These are phyloP conservation scores for Slavum lentiscoides DNA, from an alignment of 2,888 invertebrate genomes.

Conservation along the genomic window DNA sequence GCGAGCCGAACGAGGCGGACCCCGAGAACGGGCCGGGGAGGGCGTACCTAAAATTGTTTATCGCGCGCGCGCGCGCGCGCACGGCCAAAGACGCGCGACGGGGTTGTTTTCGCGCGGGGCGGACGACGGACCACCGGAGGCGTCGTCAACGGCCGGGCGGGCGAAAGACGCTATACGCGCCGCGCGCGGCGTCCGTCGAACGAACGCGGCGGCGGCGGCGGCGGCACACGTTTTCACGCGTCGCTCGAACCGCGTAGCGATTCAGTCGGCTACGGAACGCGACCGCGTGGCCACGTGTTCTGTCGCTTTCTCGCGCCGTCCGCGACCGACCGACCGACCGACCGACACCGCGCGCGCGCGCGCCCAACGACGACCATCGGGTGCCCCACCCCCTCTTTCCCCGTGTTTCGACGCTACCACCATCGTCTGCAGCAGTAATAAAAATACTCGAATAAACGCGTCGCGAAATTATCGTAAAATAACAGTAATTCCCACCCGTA, in stretches of 20 bases:
- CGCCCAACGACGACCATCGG: too few relatives aligned
- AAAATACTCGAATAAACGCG: background rate
- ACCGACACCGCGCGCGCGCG: too few relatives aligned
- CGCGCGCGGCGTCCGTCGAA: constrained; percentile 9
- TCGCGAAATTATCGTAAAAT: background rate
- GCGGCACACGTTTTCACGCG: background rate
- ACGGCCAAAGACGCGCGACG: background rate
- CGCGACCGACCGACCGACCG: background rate
- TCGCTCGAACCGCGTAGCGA: background rate
- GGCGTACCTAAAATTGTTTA: background rate
- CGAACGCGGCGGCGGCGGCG: constrained; percentile 5
- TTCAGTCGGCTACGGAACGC: constrained; percentile 50
- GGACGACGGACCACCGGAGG: too few relatives aligned
- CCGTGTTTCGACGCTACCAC: too few relatives aligned
- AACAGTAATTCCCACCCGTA: too few relatives aligned
- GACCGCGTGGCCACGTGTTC: constrained; percentile 52
- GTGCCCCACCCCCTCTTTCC: background rate
- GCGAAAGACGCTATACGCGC: background rate
- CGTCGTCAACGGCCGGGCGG: background rate
- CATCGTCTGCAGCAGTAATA: background rate
- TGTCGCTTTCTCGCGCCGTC: background rate
- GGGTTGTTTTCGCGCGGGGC: background rate
- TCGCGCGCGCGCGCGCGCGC: background rate
- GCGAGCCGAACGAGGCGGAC: constrained; percentile 24
- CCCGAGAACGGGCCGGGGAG: background rate